Base-by-base conservation (phyloP, 2,113 vertebrate genomes). In the Petromus typicus region DNA sequence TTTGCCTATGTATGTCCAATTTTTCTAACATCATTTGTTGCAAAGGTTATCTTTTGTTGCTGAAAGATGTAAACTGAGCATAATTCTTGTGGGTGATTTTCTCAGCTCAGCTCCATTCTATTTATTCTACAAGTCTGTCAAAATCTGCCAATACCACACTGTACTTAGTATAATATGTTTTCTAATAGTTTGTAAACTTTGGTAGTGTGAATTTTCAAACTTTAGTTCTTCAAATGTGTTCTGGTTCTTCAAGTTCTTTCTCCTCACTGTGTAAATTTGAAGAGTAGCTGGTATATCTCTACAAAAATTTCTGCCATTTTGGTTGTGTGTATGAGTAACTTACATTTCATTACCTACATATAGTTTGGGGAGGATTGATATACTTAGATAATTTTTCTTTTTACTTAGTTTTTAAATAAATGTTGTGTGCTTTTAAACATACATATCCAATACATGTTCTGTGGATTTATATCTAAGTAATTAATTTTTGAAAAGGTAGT, bases 71-170 rank as follows among this genome's bases (percentile, higher is more conserved):
- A 45, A 43, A 43, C 30, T 84, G n/a, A 32, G 45, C n/a, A 32
- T 81, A 87, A 43, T 63, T 75, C 90, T 8, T 73, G 67, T 90
- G 61, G 14, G 43, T 78, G 11, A 51, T 93, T 95, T 87, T 83
- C 20, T 87, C 25, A 25, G 64, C 6, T 57, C n/a, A 43, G 43
- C 61, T 40, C 12, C 63, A 54, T n/a, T 59, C 59, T 45, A 43
- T 79, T 25, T 25, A 83, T 66, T 66, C 40, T 83, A 17, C 43
- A 66, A 84, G 20, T 80, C 27, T 86, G 25, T 69, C 6, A 30
- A 66, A 66, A 45, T 89, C 27, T 85, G 20, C 22, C 25, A 79
- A 25, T 84, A 71, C 6, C 63, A 67, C 23, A 63, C 30, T 59
- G 16, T 86, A 59, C 64, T 88, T 54, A 80, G 64, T 84, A 67